phyloP scores from a whole-genome alignment of 2,888 invertebrate species.

The Agrochola litura region DNA sequence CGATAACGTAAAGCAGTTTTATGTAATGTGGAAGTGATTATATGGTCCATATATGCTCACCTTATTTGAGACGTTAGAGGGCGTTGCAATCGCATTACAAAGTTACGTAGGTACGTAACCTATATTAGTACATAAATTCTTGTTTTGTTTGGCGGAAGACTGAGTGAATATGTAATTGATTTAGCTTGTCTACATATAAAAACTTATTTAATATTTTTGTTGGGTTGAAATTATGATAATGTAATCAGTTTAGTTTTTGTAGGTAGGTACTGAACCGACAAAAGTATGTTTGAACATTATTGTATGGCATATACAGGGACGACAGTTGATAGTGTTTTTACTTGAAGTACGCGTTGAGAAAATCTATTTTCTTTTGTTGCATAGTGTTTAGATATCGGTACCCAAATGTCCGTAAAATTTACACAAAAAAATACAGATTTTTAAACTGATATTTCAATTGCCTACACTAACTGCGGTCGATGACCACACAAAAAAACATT shows the following conservation, averaged over 20 bases:
- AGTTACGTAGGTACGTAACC: slow-evolving; percentile 27
- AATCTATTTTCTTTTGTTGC: too few relatives aligned
- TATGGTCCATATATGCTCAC: slow-evolving; percentile 46
- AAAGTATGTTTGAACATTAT: background rate
- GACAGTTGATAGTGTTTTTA: background rate
- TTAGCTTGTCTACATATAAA: slow-evolving; percentile 13
- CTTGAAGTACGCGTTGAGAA: too few relatives aligned
- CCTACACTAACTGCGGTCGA: too few relatives aligned
- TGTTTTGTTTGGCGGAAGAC: slow-evolving; percentile 35
- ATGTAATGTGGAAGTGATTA: slow-evolving; percentile 67
- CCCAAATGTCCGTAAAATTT: too few relatives aligned
- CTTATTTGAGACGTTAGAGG: slow-evolving; percentile 43
- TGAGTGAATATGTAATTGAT: slow-evolving; percentile 27
- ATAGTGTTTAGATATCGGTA: too few relatives aligned
- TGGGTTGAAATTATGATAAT: slow-evolving; percentile 37
- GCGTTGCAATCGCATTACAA: slow-evolving; percentile 30
- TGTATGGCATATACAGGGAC: background rate
- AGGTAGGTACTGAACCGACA: too few relatives aligned
- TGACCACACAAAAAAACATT: too few relatives aligned
- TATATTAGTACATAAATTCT: slow-evolving; percentile 32
- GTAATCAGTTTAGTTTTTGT: slow-evolving; percentile 26
- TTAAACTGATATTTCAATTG: too few relatives aligned
- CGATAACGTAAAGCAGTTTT: slow-evolving; percentile 52
- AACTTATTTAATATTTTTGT: slow-evolving; percentile 13
- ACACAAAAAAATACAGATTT: too few relatives aligned